Percentiles rank a stretch among this genome's conserved stretches.
Conservation (phyloP, 2,797 vertebrate species). For the Danio kyathit region DNA sequence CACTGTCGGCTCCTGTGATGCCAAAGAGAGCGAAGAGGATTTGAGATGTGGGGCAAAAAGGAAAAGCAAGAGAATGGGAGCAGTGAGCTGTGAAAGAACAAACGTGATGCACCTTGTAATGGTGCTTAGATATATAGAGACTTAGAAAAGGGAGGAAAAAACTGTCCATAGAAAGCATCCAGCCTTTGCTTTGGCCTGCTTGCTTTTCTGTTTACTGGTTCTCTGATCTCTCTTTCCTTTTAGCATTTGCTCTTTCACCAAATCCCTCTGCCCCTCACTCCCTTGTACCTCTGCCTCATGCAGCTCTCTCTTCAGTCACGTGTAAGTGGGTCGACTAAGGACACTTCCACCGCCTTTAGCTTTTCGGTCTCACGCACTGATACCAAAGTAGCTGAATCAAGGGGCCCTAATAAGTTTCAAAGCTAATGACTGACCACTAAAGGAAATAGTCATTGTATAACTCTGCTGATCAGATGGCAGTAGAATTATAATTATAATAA, state of each 20-base stretch:
- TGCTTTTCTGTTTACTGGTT: conserved; percentile 37
- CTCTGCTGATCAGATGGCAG: conserved; percentile 7
- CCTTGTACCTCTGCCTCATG: conserved; percentile 11
- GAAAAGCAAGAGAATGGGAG: conserved; percentile 39
- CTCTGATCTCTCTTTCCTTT: conserved; percentile 31
- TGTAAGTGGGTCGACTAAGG: conserved; percentile 48
- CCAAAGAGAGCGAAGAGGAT: conserved; percentile 11
- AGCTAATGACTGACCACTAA: not conserved
- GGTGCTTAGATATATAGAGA: conserved; percentile 42
- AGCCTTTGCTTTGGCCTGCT: conserved; percentile 27
- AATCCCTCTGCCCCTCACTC: conserved; percentile 8
- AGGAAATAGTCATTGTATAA: conserved; percentile 15
- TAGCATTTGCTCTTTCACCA: conserved; percentile 27
- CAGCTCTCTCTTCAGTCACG: conserved; percentile 44
- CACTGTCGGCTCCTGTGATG: not conserved
- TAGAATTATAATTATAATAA: not conserved
- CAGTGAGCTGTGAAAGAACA: conserved; percentile 52
- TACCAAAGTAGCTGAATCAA: conserved; percentile 27
- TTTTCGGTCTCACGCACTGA: conserved; percentile 22
- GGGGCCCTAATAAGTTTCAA: conserved; percentile 4
- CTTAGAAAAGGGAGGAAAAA: conserved; percentile 44
- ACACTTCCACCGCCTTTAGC: conserved; percentile 18
- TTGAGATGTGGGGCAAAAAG: conserved; percentile 23
- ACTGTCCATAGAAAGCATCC: conserved; percentile 52
- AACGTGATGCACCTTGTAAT: conserved; percentile 62